Base-by-base conservation (phyloP, 2,113 vertebrate species). In the Gymnogyps californianus region DNA sequence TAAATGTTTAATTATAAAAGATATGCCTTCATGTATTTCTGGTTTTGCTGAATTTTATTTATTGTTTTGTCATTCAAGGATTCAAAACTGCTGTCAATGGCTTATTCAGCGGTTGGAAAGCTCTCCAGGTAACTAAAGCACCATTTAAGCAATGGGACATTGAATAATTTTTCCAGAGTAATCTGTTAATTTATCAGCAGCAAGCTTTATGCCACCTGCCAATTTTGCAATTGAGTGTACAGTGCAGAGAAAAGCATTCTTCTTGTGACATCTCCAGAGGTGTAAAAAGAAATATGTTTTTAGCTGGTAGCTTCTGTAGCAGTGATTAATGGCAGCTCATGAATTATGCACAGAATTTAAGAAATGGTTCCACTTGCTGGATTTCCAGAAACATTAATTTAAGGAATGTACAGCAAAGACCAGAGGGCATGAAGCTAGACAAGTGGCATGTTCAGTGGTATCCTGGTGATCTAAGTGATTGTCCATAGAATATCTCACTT, bases 61-160 rank as follows among this genome's bases (percentile, higher is more conserved):
- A n/a, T 92, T 97, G 58, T 96, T 97, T 82, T 94, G 20, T 94
- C 49, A 62, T 98, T 98, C 70, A 97, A 99, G 99, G 99, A 99
- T 97, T 99, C 99, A 38, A 99, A 99, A 96, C 96, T 99, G 76
- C 96, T 99, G 52, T 99, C 99, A 92, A 97, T 99, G 98, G 99
- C 99, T 75, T 99, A 99, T 98, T 99, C 99, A 92, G 99, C 99
- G 47, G 99, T 99, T 96, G 99, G 99, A 96, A 99, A 99, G 90
- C 99, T 99, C 36, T 99, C 99, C 88, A 99, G 99, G 99, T 99
- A 98, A 98, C 93, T 92, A 90, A 97, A 97, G 29, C 29, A 3
- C 80, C 65, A 89, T 93, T 96, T 96, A 70, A 96, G 47, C 83
- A 94, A 16, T 51, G 62, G 42, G 42, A 64, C 29, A 28, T 61